phyloP scores from a whole-genome alignment of 2,113 vertebrate species.

The Tapirus terrestris region DNA sequence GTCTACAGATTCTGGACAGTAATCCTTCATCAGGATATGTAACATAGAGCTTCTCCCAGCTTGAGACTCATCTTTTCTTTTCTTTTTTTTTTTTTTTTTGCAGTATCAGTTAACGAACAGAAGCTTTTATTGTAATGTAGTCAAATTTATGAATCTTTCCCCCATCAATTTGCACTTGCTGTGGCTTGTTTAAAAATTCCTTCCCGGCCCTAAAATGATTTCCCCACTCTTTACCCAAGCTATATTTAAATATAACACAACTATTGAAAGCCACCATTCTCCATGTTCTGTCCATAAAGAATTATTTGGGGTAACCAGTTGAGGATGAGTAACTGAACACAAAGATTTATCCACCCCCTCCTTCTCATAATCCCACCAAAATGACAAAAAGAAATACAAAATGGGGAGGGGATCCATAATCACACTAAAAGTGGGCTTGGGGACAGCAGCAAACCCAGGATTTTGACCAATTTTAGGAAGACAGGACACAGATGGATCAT shows the following conservation, averaged over 20 bases:
- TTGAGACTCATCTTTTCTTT: not conserved
- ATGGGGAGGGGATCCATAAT: not conserved
- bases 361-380: not conserved
- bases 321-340: not conserved
- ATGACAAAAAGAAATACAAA: not conserved
- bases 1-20: not conserved
- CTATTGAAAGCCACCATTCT: not conserved
- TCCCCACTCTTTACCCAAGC: not conserved
- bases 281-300: not conserved
- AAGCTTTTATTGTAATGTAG: not conserved
- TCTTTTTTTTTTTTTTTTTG: not conserved
- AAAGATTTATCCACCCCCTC: not conserved
- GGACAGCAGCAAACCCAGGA: not conserved
- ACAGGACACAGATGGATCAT: not conserved
- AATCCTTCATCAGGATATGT: not conserved
- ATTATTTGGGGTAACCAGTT: not conserved
- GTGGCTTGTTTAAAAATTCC: constrained; percentile 37
- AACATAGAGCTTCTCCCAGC: not conserved
- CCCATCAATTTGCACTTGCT: not conserved
- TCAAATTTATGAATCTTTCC: not conserved
- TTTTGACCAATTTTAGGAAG: not conserved
- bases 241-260: not conserved
- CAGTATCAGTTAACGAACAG: not conserved
- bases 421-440: not conserved
- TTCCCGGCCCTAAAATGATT: not conserved